A percentile compares a stretch with the other conserved stretches of the same genome.
phyloP scores from a whole-genome alignment of 2,113 vertebrate genomes.

The Entelurus aequoreus region DNA sequence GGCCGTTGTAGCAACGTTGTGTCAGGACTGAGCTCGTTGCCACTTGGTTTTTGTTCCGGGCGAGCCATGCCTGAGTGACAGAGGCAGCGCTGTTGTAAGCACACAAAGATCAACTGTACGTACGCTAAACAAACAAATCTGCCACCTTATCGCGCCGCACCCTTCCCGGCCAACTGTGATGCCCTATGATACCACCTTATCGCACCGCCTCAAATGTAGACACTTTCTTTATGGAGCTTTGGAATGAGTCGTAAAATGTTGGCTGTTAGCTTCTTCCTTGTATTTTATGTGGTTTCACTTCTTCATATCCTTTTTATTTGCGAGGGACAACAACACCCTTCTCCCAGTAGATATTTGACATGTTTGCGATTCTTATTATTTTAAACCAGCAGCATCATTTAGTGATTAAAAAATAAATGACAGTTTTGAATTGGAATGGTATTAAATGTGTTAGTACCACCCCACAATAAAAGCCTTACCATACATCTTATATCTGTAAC shows the following conservation, averaged over 20 bases:
- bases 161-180: conserved; percentile 13
- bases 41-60: neutral
- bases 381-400: neutral
- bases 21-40: neutral
- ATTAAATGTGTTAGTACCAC: no score
- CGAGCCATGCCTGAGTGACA: neutral
- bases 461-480: no score
- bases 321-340: neutral
- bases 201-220: conserved; percentile 25
- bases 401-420: neutral
- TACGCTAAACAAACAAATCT: conserved; percentile 38
- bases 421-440: no score
- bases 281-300: neutral
- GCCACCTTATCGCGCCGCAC: conserved; percentile 25
- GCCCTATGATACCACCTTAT: conserved; percentile 1
- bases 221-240: conserved; percentile 7
- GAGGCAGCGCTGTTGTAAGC: conserved; percentile 26
- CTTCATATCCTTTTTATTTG: neutral
- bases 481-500: no score
- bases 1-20: neutral
- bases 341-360: neutral
- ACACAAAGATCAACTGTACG: conserved; percentile 10
- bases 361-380: neutral
- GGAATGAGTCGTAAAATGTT: conserved; percentile 1
- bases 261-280: neutral